Percentiles rank a stretch among this genome's conserved stretches.
phyloP scores from a whole-genome alignment of 1,140 invertebrate genomes.

The Notospermus geniculatus region DNA sequence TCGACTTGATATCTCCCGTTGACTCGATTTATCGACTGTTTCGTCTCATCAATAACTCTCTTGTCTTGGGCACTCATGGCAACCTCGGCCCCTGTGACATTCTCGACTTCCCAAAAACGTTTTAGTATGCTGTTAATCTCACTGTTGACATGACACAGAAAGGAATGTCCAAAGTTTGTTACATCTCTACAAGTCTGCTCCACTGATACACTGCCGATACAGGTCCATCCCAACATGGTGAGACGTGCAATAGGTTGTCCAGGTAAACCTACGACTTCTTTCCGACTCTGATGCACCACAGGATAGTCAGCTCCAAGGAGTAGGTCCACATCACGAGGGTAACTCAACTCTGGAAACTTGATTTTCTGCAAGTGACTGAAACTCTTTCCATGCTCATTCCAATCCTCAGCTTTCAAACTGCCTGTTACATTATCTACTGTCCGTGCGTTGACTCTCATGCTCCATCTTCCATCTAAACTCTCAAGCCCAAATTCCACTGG shows the following conservation, averaged over 20 bases:
- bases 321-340: neutral
- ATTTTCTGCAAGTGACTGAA: neutral
- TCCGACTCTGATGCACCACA: neutral
- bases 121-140: neutral
- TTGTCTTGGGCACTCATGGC: neutral
- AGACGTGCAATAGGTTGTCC: constrained; percentile 13
- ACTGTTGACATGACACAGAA: neutral
- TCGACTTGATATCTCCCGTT: constrained; percentile 9
- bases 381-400: neutral
- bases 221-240: constrained; percentile 18
- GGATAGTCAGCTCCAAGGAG: neutral
- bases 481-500: too few species aligned
- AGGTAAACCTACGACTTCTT: neutral
- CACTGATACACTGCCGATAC: neutral
- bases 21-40: neutral
- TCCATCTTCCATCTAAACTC: neutral
- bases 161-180: neutral
- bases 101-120: neutral
- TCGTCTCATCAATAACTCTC: neutral
- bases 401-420: neutral
- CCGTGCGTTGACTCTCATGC: neutral
- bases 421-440: neutral
- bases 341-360: neutral
- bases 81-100: neutral
- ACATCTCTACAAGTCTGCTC: neutral